Percentiles rank a stretch among this genome's conserved stretches.
Evolutionary conservation across 2,113 vertebrate genomes (phyloP).

Genomic region (Prunella himalayana): DNA sequence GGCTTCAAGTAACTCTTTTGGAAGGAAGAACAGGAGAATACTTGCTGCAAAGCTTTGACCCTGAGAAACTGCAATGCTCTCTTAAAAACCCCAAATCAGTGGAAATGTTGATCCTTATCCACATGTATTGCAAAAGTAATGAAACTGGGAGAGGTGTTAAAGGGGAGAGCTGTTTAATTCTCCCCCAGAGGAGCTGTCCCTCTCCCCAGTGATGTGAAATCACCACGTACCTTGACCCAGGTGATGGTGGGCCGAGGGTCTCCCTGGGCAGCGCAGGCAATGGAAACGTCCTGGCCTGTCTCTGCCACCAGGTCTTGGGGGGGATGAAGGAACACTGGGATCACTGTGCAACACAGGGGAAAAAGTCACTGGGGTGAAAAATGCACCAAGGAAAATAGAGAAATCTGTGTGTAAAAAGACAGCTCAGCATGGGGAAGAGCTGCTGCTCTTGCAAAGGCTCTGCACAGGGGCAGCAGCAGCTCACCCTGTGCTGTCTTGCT

Average conservation of each 20-base stretch:
- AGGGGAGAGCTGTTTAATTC: rapidly evolving
- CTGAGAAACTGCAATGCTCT: neutral
- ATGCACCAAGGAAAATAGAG: neutral
- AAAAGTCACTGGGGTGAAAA: neutral
- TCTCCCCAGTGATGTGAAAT: rapidly evolving
- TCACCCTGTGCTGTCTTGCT: neutral
- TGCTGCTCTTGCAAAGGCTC: neutral
- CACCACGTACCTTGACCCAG: constrained; percentile 62
- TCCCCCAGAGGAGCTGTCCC: rapidly evolving
- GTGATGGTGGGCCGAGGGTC: constrained; percentile 68
- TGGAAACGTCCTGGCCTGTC: constrained; percentile 56
- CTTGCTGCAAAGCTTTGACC: rapidly evolving
- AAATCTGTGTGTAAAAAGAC: neutral
- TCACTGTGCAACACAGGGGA: constrained; percentile 19
- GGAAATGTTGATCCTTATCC: neutral
- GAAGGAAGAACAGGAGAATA: neutral
- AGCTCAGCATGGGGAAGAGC: neutral
- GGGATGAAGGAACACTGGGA: constrained; percentile 62
- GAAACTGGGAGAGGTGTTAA: neutral
- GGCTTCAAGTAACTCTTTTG: neutral
- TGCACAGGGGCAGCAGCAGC: neutral
- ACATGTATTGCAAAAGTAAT: rapidly evolving
- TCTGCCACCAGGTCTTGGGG: constrained; percentile 58
- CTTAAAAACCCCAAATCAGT: neutral
- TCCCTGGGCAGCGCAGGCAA: constrained; percentile 59